Conservation (phyloP, 2,888 invertebrate species). For the Acheta domesticus region DNA sequence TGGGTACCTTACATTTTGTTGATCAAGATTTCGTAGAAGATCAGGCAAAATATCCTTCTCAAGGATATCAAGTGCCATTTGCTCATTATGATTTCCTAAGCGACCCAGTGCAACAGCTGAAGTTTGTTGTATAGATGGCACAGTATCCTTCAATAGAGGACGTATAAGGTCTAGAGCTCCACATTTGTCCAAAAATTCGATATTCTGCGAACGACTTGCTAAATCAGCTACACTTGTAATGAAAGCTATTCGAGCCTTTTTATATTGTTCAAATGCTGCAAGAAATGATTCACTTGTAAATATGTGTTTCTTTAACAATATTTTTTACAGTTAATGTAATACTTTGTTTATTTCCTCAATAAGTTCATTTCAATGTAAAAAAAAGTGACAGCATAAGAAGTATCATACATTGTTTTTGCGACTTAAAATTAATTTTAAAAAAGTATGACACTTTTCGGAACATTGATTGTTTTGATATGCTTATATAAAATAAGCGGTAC, state of each 20-base stretch:
- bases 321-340: no score
- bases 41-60: conserved; percentile 56
- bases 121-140: conserved; percentile 72
- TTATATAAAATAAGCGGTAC: no score
- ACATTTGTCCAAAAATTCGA: conserved; percentile 63
- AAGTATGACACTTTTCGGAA: no score
- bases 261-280: conserved; percentile 74
- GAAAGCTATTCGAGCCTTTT: conserved; percentile 69
- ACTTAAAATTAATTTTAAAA: no score
- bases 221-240: conserved; percentile 74
- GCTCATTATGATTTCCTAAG: conserved; percentile 66
- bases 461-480: no score
- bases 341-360: no score
- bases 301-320: no score
- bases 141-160: conserved; percentile 68
- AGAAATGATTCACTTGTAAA: background rate
- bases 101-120: conserved; percentile 72
- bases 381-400: no score
- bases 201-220: conserved; percentile 65
- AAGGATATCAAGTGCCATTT: conserved; percentile 61
- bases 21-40: conserved; percentile 51
- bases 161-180: conserved; percentile 64
- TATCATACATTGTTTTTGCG: no score
- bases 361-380: no score
- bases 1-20: conserved; percentile 48